Evolutionary conservation across 1,140 invertebrate genomes (phyloP), one percentile per base, ranked within the genome.

Genomic region (Phymastichus coffea): DNA sequence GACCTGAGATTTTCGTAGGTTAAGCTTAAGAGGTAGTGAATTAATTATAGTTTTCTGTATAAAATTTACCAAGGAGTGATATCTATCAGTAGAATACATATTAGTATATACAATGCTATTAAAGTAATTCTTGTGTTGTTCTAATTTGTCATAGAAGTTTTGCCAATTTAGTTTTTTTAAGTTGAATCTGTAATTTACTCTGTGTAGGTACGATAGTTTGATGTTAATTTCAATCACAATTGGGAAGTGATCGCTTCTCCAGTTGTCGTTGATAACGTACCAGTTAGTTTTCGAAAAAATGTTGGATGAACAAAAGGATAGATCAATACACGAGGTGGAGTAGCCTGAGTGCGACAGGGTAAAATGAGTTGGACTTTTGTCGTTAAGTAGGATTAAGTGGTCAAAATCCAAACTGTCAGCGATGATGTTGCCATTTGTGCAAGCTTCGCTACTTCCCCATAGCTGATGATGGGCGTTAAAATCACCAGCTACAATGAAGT

Each of bases 401-500:
- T 33, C 28, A 7, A 7, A 12, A 7, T 33, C 28, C 28, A 33
- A 7, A 12, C 6, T 33, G 12, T 33, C 12, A 12, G 6, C 6
- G 6, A 33, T 6, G 6, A 7, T 33, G 6, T 33, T 12, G 6
- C 28, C 28, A 33, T 33, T 33, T 7, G 28, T 33, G 28, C 28
- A 33, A 7, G 28, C 12, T 6, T 12, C 6, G 28, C 12, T 33
- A 33, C 28, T 33, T 7, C 28, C 28, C 28, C 28, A 33, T 7
- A 33, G 6, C 6, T 6, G 6, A 12, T 33, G 28, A 33, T 33
- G 28, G 6, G 28, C 28, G 33, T 68, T 63, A 35, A 64, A 63
- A 25, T 68, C 64, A 0, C 66, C 64, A 0, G 35, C 57, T 17
- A 68, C 14, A 1, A 60, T 15, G 33, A 58, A 61, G 8, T 55